phyloP scores from a whole-genome alignment of 2,797 vertebrate genomes.

The Myotis daubentonii region DNA sequence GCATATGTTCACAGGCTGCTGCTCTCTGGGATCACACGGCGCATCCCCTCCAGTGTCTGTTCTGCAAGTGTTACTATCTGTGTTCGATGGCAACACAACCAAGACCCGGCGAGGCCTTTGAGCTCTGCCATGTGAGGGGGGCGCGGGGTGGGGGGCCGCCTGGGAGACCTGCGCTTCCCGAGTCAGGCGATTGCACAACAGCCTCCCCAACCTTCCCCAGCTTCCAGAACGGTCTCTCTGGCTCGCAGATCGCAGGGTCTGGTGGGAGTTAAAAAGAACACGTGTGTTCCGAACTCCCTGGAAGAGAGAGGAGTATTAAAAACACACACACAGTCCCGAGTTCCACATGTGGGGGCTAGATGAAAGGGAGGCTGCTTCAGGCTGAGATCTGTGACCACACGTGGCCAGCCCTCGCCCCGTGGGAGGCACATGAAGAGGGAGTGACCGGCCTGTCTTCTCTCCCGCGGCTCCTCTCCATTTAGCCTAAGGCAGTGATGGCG shows the following conservation, averaged over 20 bases:
- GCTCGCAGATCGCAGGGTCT: constrained; percentile 61
- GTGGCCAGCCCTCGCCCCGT: not conserved
- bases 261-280: constrained; percentile 72
- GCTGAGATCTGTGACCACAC: constrained; percentile 29
- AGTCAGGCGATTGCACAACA: not conserved
- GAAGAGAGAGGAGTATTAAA: constrained; percentile 48
- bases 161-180: not conserved
- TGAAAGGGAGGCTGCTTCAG: constrained; percentile 61
- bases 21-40: constrained; percentile 59
- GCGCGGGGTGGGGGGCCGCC: not conserved
- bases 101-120: not conserved
- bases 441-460: not conserved
- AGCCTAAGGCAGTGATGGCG: not conserved
- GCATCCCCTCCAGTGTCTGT: constrained; percentile 57
- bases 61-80: constrained; percentile 63
- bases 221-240: constrained; percentile 60
- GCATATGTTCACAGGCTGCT: constrained; percentile 70
- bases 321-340: constrained; percentile 36
- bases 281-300: constrained; percentile 31
- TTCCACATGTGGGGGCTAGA: constrained; percentile 58
- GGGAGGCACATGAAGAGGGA: not conserved
- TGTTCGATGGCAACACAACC: constrained; percentile 66
- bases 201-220: not conserved
- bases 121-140: not conserved
- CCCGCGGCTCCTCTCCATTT: not conserved